Conservation (phyloP, 2,113 vertebrate species). For the Oreochromis niloticus region DNA sequence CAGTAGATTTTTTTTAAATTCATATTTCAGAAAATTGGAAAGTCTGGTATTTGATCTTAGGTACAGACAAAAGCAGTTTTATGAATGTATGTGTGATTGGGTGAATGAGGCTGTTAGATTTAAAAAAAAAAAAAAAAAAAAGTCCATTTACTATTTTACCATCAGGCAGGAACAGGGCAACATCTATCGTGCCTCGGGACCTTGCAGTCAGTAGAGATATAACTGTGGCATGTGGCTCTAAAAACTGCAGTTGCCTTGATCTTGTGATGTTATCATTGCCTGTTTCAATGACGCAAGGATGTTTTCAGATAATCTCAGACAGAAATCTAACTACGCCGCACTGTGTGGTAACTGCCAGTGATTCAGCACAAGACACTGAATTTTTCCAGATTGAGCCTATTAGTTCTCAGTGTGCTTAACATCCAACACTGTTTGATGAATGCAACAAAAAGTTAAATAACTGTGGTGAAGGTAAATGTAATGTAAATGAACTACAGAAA, state of each 20-base stretch:
- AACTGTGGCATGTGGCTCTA: not conserved
- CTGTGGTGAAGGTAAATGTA: not conserved
- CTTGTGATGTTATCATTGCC: not conserved
- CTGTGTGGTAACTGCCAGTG: not conserved
- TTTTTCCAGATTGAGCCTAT: not conserved
- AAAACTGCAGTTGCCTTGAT: not conserved
- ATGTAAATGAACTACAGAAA: not conserved
- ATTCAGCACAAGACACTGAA: not conserved
- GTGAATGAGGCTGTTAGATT: not conserved
- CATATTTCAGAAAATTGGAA: not conserved
- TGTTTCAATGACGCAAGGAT: not conserved
- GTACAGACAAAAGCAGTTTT: not conserved
- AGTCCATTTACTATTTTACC: not conserved
- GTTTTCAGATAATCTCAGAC: not conserved
- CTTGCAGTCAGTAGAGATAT: not conserved
- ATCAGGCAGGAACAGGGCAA: not conserved
- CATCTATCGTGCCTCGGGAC: not conserved
- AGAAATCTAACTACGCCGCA: not conserved
- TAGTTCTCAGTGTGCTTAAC: not conserved
- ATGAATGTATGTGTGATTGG: not conserved
- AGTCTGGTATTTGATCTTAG: not conserved
- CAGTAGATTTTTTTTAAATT: not conserved
- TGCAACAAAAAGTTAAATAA: not conserved
- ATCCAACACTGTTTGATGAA: accelerated
- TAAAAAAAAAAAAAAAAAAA: not conserved